phyloP scores from a whole-genome alignment of 2,113 vertebrate genomes.

The Chelonoidis abingdonii region DNA sequence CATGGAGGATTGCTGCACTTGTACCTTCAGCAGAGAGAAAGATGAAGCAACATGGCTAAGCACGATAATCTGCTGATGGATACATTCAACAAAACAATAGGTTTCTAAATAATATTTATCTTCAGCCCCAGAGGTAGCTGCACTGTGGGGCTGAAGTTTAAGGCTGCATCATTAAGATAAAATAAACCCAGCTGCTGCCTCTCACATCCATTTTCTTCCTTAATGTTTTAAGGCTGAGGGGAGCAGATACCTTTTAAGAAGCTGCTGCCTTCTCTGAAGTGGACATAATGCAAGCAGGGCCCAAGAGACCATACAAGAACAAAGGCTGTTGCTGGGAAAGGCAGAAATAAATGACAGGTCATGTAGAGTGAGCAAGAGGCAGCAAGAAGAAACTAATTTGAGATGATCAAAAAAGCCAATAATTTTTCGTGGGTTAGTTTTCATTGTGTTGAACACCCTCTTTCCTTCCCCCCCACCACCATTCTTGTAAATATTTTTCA shows the following conservation, averaged over 20 bases:
- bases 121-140: not conserved
- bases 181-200: not conserved
- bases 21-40: not conserved
- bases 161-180: conserved; percentile 25
- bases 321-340: not conserved
- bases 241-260: not conserved
- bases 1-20: not conserved
- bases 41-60: conserved; percentile 9
- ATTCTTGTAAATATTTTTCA: not conserved
- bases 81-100: conserved; percentile 24
- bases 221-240: not conserved
- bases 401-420: not conserved
- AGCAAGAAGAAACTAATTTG: rapidly evolving
- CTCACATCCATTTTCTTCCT: not conserved
- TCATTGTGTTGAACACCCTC: rapidly evolving
- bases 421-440: rapidly evolving
- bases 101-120: conserved; percentile 19
- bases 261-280: not conserved
- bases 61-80: conserved; percentile 27
- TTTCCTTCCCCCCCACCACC: rapidly evolving
- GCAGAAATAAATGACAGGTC: not conserved
- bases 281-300: not conserved
- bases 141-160: not conserved
- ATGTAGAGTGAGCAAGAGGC: not conserved
- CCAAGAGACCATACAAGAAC: not conserved